Evolutionary conservation across 2,797 vertebrate species (phyloP).

Genomic region (Hydrolagus colliei): DNA sequence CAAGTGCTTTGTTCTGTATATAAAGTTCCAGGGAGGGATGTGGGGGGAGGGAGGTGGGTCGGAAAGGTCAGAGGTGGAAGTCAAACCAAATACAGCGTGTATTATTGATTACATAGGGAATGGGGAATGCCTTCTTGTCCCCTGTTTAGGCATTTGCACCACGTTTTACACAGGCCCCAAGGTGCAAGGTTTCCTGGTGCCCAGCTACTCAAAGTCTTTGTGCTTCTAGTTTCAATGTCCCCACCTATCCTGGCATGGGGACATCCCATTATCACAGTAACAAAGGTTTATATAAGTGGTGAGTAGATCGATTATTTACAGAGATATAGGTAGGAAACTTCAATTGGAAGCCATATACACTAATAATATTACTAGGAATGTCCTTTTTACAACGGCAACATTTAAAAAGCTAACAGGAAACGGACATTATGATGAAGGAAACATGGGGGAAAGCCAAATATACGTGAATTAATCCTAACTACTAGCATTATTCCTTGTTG

Average conservation of each 20-base stretch:
- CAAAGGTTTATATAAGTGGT: background rate
- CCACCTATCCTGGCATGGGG: slow-evolving; percentile 4
- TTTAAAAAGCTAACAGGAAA: slow-evolving; percentile 23
- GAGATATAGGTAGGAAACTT: slow-evolving; percentile 12
- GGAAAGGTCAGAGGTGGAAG: no score
- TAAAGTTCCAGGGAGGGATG: background rate
- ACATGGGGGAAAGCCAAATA: background rate
- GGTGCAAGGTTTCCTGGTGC: background rate
- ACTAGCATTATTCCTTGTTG: background rate
- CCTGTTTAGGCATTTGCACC: slow-evolving; percentile 15
- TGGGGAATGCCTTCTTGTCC: background rate
- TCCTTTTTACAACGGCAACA: slow-evolving; percentile 14
- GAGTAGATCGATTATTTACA: slow-evolving; percentile 3
- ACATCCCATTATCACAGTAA: background rate
- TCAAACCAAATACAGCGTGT: no score
- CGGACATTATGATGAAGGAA: background rate
- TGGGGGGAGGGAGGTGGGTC: no score
- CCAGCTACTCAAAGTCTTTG: background rate
- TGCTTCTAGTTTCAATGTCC: slow-evolving; percentile 12
- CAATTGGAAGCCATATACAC: background rate
- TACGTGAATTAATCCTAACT: slow-evolving; percentile 2
- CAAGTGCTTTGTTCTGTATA: background rate
- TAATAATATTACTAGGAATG: slow-evolving; percentile 11
- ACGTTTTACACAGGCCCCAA: background rate
- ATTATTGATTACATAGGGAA: no score